Base-by-base conservation (phyloP, 2,113 vertebrate genomes). In the Odobenus rosmarus region DNA sequence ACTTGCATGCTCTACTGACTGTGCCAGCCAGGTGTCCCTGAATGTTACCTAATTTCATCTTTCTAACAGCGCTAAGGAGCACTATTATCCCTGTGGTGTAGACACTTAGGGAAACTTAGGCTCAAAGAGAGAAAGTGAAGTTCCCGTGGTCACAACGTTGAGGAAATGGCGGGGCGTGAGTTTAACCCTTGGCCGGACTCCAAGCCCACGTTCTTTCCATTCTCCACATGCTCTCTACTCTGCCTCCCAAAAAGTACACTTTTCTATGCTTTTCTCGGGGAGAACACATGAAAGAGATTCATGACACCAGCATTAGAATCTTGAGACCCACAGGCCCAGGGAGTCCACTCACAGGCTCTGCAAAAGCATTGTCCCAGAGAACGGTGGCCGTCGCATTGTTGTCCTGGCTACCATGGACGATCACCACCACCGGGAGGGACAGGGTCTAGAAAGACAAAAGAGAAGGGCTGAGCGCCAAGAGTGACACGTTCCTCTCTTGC, bases 341-440 rank as follows among this genome's bases (percentile, higher is more conserved):
- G 57, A 42, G 51, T 14, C 18, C n/a, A 99, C 99, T 99, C 98
- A 99, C 99, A 0, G 99, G 99, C 98, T 99, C 99, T 0, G 99
- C 99, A 57, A 99, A 99, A 36, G 99, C 99, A 0, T 99, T 99
- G 98, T 99, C 99, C 99, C 99, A 99, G 62, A 99, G 98, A 64
- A 99, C 99, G 0, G 99, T 99, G 84, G 99, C 99, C 0, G 99
- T 99, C 15, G 99, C 99, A 0, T 99, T 99, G 98, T 99, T 99
- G 99, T 99, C 99, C 95, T 99, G 99, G 98, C 99, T 99, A 92
- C 99, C 99, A 0, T 99, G 99, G 53, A 99, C 99, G 3, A 99
- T 99, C 96, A 99, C 99, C 95, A 99, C 99, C 89, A 99, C 99
- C 0, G 99, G 99, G 98, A 99, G 99, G 26, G 99, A 99, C 93